Percentiles rank a stretch among this genome's conserved stretches.
Evolutionary conservation across 2,797 vertebrate species (phyloP).

Genomic region (Chrysocyon brachyurus): DNA sequence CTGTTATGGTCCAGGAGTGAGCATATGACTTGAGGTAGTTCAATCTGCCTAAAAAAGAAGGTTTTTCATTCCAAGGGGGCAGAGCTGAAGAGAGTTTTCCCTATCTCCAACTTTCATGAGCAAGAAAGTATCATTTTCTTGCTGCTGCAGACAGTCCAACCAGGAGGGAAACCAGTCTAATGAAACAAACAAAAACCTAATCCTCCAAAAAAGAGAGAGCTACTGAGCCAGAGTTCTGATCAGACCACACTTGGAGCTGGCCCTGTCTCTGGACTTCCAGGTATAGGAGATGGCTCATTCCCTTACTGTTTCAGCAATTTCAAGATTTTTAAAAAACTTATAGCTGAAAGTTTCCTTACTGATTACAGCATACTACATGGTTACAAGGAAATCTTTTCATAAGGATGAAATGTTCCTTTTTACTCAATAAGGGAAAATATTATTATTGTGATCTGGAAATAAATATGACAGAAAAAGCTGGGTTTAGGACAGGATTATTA

Average conservation of each 20-base stretch:
- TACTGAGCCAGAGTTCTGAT: background rate
- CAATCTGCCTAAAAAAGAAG: background rate
- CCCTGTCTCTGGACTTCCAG: background rate
- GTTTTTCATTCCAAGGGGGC: background rate
- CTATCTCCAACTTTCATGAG: background rate
- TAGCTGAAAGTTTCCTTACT: background rate
- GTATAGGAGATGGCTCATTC: background rate
- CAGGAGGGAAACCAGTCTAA: background rate
- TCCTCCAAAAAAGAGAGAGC: background rate
- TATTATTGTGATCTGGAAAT: background rate
- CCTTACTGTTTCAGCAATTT: background rate
- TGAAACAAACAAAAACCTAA: background rate
- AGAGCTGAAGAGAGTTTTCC: background rate
- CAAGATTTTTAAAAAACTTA: background rate
- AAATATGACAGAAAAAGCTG: background rate
- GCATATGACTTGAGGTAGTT: background rate
- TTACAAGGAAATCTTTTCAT: background rate
- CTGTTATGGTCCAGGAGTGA: background rate
- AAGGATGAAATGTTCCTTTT: conserved; percentile 34
- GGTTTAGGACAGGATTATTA: background rate
- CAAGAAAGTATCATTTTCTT: background rate
- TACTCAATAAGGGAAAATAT: conserved; percentile 12
- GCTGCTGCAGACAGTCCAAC: background rate
- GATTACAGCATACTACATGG: background rate
- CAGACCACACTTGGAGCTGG: background rate